Conservation (phyloP, 2,888 invertebrate species). For the Pandemis heparana region DNA sequence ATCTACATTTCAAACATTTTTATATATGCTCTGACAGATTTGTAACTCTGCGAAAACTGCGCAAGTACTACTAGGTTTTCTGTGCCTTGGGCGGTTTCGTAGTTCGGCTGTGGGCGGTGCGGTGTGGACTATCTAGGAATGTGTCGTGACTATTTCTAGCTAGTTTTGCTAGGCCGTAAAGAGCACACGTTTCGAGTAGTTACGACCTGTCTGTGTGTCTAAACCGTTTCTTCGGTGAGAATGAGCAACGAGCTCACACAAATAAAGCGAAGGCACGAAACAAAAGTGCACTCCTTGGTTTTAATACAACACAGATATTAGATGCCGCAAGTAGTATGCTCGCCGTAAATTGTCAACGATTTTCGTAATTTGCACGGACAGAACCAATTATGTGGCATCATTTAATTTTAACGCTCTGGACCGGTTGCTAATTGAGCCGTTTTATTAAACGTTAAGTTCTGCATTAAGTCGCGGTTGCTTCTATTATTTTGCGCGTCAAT, state of each 20-base stretch:
- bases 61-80: not conserved
- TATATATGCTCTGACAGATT: not conserved
- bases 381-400: slow-evolving; percentile 57
- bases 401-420: slow-evolving; percentile 50
- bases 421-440: slow-evolving; percentile 67
- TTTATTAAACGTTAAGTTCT: slow-evolving; percentile 60
- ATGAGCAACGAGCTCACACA: slow-evolving; percentile 51
- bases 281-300: slow-evolving; percentile 41
- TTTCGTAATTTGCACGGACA: slow-evolving; percentile 62
- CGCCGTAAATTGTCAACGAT: slow-evolving; percentile 61
- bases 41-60: not conserved
- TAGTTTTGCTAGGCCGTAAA: slow-evolving; percentile 63
- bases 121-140: slow-evolving; percentile 48
- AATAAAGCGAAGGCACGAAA: slow-evolving; percentile 8
- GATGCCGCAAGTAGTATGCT: slow-evolving; percentile 42
- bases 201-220: slow-evolving; percentile 47
- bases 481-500: slow-evolving; percentile 51
- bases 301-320: slow-evolving; percentile 40
- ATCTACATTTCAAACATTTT: not conserved
- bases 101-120: slow-evolving; percentile 39
- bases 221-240: slow-evolving; percentile 38
- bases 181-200: slow-evolving; percentile 69
- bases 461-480: slow-evolving; percentile 53
- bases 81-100: slow-evolving; percentile 32
- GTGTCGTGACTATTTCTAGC: slow-evolving; percentile 55